Evolutionary conservation across 2,888 invertebrate genomes (phyloP).

Genomic region (Tuta absoluta): DNA sequence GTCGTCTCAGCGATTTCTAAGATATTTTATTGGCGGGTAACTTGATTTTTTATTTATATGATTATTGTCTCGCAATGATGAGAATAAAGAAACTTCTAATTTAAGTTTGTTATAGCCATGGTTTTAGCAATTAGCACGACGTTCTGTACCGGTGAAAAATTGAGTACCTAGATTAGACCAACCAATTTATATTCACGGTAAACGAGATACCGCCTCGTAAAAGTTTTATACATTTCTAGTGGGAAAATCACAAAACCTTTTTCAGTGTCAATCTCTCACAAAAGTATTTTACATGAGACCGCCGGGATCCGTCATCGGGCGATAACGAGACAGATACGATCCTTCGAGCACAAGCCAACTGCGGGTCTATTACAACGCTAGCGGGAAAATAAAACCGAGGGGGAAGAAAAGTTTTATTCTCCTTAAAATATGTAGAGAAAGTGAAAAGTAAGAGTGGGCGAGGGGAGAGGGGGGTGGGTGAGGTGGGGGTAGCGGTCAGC

Average conservation of each 20-base stretch:
- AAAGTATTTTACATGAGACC: constrained; percentile 59
- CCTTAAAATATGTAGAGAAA: constrained; percentile 82
- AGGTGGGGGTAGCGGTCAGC: constrained; percentile 71
- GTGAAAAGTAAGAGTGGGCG: constrained; percentile 73
- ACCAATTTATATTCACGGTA: background rate
- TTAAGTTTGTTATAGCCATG: background rate
- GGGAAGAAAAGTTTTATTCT: constrained; percentile 78
- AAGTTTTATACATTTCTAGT: background rate
- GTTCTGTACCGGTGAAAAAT: background rate
- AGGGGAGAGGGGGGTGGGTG: constrained; percentile 59
- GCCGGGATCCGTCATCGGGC: constrained; percentile 50
- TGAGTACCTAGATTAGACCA: no score
- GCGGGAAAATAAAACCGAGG: constrained; percentile 68
- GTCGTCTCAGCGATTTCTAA: constrained; percentile 3
- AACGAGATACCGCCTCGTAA: background rate
- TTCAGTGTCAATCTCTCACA: constrained; percentile 50
- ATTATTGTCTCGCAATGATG: background rate
- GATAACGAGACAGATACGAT: constrained; percentile 68
- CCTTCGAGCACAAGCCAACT: constrained; percentile 49
- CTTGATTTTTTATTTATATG: background rate
- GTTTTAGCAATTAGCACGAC: background rate
- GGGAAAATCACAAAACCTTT: background rate
- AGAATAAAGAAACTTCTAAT: background rate
- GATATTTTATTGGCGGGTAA: constrained; percentile 1
- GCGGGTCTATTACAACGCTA: constrained; percentile 63